Base-by-base conservation (phyloP, 2,113 vertebrate genomes). In the Pluvialis apricaria region DNA sequence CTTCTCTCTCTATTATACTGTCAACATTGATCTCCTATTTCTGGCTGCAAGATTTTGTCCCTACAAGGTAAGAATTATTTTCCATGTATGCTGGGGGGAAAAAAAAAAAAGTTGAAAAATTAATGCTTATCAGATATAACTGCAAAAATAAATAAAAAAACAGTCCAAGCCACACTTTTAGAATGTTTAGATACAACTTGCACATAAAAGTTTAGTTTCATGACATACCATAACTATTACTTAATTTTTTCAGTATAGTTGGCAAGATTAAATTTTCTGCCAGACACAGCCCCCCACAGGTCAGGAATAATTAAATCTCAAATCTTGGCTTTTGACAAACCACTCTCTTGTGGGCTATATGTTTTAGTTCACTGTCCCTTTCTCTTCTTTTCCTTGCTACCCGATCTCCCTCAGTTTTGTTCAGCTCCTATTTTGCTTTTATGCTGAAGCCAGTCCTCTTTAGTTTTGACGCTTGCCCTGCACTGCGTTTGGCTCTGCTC, bases 1-100 rank as follows among this genome's bases (percentile, higher is more conserved):
- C 99, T 11, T 99, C 99, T 52, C 98, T 99, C 69, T 99, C 99
- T 92, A 99, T 99, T 97, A 99, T 99, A 97, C 98, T 99, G 95
- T 99, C 99, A 81, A 99, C 99, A 13, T 55, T 99, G 54, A 99
- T 99, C 94, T 99, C 99, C 42, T 99, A 99, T 97, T 99, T 99
- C 97, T 99, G 98, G 99, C 98, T 99, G 42, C 99, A 99, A 97
- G 99, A 99, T 97, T 99, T 99, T 94, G 98, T 99, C 58, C 99
- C 99, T 79, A 99, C 99, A 24, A 98, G 99, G 99, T 99, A 99
- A 95, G 95, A 79, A 66, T 55, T 83, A 73, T 40, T 95, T 82
- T 65, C 64, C 32, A 12, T 5, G 38, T 71, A 19, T 34, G 12
- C 8, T 68, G 65, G 49, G 20, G 11, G 47, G 28, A 6, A 91